Conservation (phyloP, 2,888 invertebrate genomes). For the Endomychus coccineus region DNA sequence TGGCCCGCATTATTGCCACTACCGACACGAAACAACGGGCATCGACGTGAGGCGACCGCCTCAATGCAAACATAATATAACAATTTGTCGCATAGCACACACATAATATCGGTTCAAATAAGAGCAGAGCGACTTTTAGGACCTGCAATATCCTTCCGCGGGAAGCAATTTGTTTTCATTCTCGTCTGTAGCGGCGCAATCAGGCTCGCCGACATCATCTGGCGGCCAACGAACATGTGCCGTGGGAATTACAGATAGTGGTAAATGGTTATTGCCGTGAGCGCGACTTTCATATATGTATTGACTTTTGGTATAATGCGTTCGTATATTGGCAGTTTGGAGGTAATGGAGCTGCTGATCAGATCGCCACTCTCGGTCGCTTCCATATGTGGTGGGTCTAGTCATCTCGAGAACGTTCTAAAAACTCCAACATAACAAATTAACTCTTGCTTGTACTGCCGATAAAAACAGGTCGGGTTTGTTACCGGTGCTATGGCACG, state of each 20-base stretch:
- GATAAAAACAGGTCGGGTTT: too few relatives aligned
- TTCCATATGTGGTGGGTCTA: slow-evolving; percentile 28
- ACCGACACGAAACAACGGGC: too few relatives aligned
- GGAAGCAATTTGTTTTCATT: slow-evolving; percentile 43
- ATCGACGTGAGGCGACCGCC: slow-evolving; percentile 10
- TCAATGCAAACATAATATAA: slow-evolving; percentile 31
- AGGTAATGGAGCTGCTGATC: slow-evolving; percentile 35
- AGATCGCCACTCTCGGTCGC: too few relatives aligned
- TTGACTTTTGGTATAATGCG: slow-evolving; percentile 43
- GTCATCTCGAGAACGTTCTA: too few relatives aligned
- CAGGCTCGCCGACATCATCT: slow-evolving; percentile 33
- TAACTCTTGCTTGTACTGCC: too few relatives aligned
- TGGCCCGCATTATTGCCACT: too few relatives aligned
- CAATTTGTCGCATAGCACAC: slow-evolving; percentile 33
- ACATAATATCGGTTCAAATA: slow-evolving; percentile 29
- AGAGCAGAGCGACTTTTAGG: slow-evolving; percentile 35
- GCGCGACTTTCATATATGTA: slow-evolving; percentile 35
- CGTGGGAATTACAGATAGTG: slow-evolving; percentile 41
- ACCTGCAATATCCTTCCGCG: slow-evolving; percentile 39
- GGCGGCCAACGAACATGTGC: slow-evolving; percentile 36
- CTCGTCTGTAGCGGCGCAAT: too few relatives aligned
- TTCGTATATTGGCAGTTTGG: slow-evolving; percentile 40
- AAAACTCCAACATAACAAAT: too few relatives aligned
- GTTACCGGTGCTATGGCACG: too few relatives aligned
- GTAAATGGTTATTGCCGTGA: slow-evolving; percentile 40